These are phyloP conservation scores for Drosophila subpulchrella DNA, from an alignment of 1,140 invertebrate species.

Conservation along the genomic window DNA sequence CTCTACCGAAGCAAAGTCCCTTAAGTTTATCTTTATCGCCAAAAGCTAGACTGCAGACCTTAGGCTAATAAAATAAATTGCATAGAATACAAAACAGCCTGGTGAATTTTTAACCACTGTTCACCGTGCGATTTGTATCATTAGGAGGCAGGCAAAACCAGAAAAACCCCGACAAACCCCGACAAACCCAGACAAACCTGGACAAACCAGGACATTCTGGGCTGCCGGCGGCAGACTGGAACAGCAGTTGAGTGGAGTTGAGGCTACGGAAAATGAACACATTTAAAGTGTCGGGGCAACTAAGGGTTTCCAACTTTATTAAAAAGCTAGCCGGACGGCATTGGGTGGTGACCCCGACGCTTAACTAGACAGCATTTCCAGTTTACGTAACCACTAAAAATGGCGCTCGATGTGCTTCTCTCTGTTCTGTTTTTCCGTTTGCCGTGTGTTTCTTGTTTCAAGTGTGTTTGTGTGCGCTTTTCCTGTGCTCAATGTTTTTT, in stretches of 20 bases:
- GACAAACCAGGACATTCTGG: conserved; percentile 20
- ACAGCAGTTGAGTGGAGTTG: background rate
- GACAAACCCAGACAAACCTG: conserved; percentile 13
- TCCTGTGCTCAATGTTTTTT: conserved; percentile 12
- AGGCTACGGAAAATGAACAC: conserved; percentile 37
- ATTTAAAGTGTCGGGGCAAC: conserved; percentile 62
- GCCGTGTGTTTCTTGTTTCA: background rate
- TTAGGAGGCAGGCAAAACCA: conserved; percentile 11
- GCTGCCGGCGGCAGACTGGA: conserved; percentile 4
- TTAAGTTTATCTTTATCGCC: conserved; percentile 15
- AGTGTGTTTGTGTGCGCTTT: conserved; percentile 15
- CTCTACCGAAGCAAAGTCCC: background rate
- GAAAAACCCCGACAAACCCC: background rate
- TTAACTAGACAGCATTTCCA: conserved; percentile 55
- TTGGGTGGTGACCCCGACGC: conserved; percentile 23
- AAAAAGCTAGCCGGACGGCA: conserved; percentile 31
- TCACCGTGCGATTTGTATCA: conserved; percentile 41
- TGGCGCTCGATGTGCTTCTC: conserved; percentile 49
- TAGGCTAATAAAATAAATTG: conserved; percentile 11
- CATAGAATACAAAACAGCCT: conserved; percentile 11
- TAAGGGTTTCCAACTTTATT: conserved; percentile 64
- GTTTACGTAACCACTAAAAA: conserved; percentile 78
- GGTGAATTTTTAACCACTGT: conserved; percentile 20
- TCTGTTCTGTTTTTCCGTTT: conserved; percentile 17
- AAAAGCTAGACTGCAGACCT: background rate